Base-by-base conservation (phyloP, 2,888 invertebrate genomes). In the Epistrophe eligans region DNA sequence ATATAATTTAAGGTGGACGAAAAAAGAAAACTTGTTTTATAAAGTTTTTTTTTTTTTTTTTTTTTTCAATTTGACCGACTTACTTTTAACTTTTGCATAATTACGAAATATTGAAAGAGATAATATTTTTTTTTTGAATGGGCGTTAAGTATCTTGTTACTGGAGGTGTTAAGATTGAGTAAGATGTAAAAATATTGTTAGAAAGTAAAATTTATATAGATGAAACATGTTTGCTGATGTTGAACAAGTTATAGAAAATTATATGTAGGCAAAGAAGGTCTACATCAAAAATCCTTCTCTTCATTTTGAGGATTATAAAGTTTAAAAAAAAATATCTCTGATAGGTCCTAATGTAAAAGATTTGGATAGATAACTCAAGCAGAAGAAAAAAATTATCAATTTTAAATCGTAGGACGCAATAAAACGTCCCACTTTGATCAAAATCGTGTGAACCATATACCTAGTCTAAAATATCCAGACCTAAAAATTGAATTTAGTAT, bases 31-130 rank as follows among this genome's bases (percentile, higher is more conserved):
- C 55, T 32, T 32, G 55, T 55, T 52, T 11, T 50, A 4, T 45
- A 19, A 19, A 10, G 11, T 24, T 52, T 24, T 55, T 24, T 24
- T 24, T 24, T 24, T 24, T 24, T 24, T 24, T 24, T 24, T 24
- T 24, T 24, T 24, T 24, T 24, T 24, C 3, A 24, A 28, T 55
- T 32, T 55, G 55, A 32, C 55, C 55, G 55, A 55, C 55, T 32
- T 55, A 55, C 28, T 2, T 55, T 55, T 15, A 50, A 19, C 19
- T 19, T 50, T 13, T 1, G 50, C 11, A 50, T 50, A 15, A 50
- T 50, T 50, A 50, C 50, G 50, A 50, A 50, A 50, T 50, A 50
- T 50, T 50, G 50, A 19, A 19, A 17, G 50, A 50, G 50, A 50
- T 50, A 50, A 50, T 17, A 48, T 48, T 4, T 24, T 24, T 24